Evolutionary conservation across 2,888 invertebrate species (phyloP).

Genomic region (Ichneumoninae sp.): DNA sequence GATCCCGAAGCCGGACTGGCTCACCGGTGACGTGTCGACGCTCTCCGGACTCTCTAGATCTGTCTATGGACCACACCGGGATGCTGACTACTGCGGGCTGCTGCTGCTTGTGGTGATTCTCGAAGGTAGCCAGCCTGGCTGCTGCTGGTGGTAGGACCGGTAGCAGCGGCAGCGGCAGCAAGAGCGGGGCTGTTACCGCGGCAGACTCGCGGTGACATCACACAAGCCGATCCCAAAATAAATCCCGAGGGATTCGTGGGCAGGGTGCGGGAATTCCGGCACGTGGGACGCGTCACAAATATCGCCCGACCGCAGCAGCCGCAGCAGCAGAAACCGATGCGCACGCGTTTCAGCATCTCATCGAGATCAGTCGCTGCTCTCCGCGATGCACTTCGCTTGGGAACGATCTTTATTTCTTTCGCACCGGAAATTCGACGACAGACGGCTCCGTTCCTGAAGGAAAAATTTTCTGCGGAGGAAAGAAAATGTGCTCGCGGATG

Average conservation of each 20-base stretch:
- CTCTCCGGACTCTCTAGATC: constrained; percentile 41
- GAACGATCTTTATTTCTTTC: neutral
- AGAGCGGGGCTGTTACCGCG: constrained; percentile 55
- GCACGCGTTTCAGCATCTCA: constrained; percentile 41
- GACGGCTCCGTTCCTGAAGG: neutral
- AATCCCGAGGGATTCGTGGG: constrained; percentile 79
- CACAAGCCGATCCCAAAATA: constrained; percentile 81
- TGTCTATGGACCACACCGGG: constrained; percentile 45
- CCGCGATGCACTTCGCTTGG: neutral
- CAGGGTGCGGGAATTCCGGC: constrained; percentile 77
- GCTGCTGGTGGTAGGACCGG: constrained; percentile 35
- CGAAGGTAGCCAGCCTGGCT: constrained; percentile 13
- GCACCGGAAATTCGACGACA: neutral
- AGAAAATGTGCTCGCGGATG: neutral
- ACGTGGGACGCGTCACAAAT: constrained; percentile 79
- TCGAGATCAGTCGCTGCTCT: constrained; percentile 24
- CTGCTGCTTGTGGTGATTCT: constrained; percentile 14
- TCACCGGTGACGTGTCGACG: constrained; percentile 41
- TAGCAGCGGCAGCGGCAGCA: constrained; percentile 35
- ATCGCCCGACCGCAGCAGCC: constrained; percentile 56
- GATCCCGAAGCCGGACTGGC: constrained; percentile 1
- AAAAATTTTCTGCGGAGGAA: neutral
- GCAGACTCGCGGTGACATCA: constrained; percentile 77
- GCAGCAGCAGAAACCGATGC: constrained; percentile 18
- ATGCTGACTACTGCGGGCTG: constrained; percentile 25